Evolutionary conservation across 1,140 invertebrate genomes (phyloP).

Genomic region (Drosophila santomea): DNA sequence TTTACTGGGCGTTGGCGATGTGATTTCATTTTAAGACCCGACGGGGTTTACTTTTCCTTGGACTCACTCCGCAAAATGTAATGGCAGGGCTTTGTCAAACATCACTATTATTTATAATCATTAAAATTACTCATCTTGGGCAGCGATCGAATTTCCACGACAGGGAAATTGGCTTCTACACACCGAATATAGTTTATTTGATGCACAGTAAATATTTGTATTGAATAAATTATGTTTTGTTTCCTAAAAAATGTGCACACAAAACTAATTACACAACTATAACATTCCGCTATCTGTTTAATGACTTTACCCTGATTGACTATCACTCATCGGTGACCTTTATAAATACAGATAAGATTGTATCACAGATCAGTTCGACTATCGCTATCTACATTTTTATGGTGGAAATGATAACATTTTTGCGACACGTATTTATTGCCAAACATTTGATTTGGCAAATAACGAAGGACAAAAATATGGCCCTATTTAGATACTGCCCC

Average conservation of each 20-base stretch:
- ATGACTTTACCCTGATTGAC: not conserved
- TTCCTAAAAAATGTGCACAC: not conserved
- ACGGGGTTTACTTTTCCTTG: conserved; percentile 34
- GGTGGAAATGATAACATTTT: not conserved
- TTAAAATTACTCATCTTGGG: not conserved
- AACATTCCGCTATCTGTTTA: not conserved
- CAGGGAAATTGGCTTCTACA: not conserved
- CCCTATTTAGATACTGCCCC: not conserved
- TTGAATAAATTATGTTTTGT: not conserved
- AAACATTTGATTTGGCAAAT: not conserved
- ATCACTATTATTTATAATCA: not conserved
- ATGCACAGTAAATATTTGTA: too few species aligned
- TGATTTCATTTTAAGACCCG: conserved; percentile 65
- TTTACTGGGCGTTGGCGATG: conserved; percentile 37
- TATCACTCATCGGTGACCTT: conserved; percentile 5
- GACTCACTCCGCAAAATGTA: not conserved
- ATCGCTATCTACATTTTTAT: not conserved
- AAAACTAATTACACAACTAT: not conserved
- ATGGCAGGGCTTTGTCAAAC: conserved; percentile 2
- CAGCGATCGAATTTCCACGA: not conserved
- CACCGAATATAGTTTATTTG: not conserved
- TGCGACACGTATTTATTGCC: not conserved
- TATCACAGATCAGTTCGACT: not conserved
- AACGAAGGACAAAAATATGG: not conserved
- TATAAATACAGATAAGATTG: conserved; percentile 3